Evolutionary conservation across 2,113 vertebrate species (phyloP).

Genomic region (Tetrax tetrax): DNA sequence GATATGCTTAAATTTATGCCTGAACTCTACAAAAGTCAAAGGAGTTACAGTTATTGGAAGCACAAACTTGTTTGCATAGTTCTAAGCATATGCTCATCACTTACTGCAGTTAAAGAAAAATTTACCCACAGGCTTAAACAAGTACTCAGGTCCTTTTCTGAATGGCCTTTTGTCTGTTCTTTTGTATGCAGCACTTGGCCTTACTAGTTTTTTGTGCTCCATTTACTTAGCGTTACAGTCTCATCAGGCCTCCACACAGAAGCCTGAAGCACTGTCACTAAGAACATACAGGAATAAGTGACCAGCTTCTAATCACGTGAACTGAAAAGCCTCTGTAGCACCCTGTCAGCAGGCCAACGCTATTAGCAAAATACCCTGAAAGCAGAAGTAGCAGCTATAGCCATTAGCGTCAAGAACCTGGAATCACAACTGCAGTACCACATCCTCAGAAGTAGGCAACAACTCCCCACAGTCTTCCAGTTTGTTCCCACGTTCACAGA

Average conservation of each 20-base stretch:
- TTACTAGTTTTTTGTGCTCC: background rate
- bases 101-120: background rate
- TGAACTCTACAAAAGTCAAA: background rate
- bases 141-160: background rate
- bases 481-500: background rate
- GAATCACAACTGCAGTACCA: background rate
- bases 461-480: background rate
- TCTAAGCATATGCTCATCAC: background rate
- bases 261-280: background rate
- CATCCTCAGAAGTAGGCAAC: rapidly evolving
- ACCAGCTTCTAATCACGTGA: background rate
- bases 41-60: background rate
- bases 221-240: background rate
- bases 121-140: background rate
- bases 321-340: background rate
- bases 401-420: background rate
- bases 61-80: background rate
- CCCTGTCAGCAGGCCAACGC: background rate
- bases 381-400: background rate
- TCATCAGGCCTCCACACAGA: background rate
- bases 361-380: background rate
- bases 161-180: background rate
- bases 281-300: background rate
- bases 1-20: background rate
- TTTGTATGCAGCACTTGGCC: background rate